A percentile compares a stretch with the other conserved stretches of the same genome.
Conservation (phyloP, 2,888 invertebrate genomes). For the Lymantria monacha region DNA sequence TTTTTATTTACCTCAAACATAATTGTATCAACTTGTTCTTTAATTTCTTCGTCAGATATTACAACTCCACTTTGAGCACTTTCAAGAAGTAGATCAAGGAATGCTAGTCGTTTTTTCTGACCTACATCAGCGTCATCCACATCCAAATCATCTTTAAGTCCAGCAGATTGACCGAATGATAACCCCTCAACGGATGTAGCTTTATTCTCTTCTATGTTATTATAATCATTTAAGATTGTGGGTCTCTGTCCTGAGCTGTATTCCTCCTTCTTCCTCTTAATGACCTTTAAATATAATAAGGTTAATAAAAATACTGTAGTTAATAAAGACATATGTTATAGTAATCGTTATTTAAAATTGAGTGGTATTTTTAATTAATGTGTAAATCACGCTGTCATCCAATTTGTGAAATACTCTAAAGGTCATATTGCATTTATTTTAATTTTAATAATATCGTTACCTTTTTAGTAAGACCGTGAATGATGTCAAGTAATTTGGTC, state of each 20-base stretch:
- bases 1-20: constrained; percentile 88
- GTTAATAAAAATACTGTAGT: neutral
- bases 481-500: constrained; percentile 87
- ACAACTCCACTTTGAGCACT: constrained; percentile 87
- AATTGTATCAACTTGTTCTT: constrained; percentile 92
- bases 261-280: constrained; percentile 89
- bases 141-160: constrained; percentile 90
- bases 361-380: no score
- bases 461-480: constrained; percentile 91
- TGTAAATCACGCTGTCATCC: no score
- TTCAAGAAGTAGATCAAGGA: constrained; percentile 92
- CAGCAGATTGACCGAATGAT: constrained; percentile 87
- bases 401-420: no score
- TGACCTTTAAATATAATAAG: constrained; percentile 64
- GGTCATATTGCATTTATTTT: neutral
- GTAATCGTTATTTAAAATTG: no score
- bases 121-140: constrained; percentile 90
- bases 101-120: constrained; percentile 91
- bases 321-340: neutral
- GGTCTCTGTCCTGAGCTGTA: constrained; percentile 84
- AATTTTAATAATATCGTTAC: constrained; percentile 59
- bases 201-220: constrained; percentile 37
- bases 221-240: constrained; percentile 47
- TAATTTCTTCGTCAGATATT: constrained; percentile 89
- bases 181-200: constrained; percentile 83